phyloP scores from a whole-genome alignment of 2,797 vertebrate species.

The Pipistrellus pygmaeus region DNA sequence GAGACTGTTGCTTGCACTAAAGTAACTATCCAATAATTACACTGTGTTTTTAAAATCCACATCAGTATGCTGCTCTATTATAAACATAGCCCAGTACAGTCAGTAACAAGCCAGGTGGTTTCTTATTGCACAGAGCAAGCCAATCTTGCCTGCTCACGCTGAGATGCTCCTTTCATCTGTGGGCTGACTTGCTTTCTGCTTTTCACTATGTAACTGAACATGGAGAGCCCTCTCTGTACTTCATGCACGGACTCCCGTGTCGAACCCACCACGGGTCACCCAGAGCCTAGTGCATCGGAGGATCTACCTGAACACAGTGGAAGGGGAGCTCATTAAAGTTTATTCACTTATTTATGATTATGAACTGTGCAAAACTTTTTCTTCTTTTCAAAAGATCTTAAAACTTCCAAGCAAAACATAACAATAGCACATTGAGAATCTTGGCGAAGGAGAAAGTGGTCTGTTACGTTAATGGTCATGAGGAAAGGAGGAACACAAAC shows the following conservation, averaged over 20 bases:
- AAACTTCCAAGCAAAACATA: not conserved
- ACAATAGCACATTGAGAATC: not conserved
- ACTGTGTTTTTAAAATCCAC: constrained; percentile 7
- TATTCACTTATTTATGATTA: not conserved
- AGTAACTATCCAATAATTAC: not conserved
- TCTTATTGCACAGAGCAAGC: not conserved
- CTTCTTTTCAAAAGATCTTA: not conserved
- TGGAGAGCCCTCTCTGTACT: not conserved
- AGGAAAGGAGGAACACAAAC: not conserved
- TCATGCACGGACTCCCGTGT: not conserved
- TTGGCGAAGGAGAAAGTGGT: not conserved
- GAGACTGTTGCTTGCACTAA: not conserved
- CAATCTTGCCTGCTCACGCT: not conserved
- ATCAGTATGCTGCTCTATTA: not conserved
- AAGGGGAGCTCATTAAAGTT: not conserved
- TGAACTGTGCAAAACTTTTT: not conserved
- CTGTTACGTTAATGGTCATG: not conserved
- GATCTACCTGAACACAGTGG: not conserved
- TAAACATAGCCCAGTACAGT: not conserved
- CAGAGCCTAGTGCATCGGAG: not conserved
- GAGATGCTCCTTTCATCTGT: not conserved
- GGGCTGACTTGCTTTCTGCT: not conserved
- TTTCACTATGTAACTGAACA: not conserved
- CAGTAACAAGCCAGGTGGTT: constrained; percentile 26
- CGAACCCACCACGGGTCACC: not conserved